Evolutionary conservation across 2,888 invertebrate genomes (phyloP).

Genomic region (Acrocyrtus sp.): DNA sequence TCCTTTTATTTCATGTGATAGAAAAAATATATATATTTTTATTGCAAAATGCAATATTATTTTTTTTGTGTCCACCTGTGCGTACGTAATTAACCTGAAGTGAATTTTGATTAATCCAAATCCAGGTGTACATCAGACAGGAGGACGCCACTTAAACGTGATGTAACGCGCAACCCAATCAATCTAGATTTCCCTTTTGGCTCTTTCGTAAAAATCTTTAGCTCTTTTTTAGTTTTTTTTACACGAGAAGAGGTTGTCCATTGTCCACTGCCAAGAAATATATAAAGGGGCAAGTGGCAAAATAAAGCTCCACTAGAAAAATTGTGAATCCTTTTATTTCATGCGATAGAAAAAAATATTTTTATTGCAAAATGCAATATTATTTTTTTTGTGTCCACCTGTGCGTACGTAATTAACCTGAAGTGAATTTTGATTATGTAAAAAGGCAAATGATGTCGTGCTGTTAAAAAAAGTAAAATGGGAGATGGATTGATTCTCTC

Average conservation of each 20-base stretch:
- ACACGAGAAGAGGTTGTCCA: neutral
- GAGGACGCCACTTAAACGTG: neutral
- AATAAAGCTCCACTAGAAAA: too few species aligned
- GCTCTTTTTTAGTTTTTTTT: neutral
- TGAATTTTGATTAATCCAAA: neutral
- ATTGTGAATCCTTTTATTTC: too few species aligned
- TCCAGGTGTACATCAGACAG: conserved; percentile 10
- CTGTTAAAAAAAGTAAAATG: neutral
- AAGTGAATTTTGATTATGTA: neutral
- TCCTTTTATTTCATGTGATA: too few species aligned
- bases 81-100: neutral
- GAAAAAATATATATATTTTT: too few species aligned
- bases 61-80: neutral
- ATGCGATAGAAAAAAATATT: too few species aligned
- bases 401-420: neutral
- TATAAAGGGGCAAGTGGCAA: too few species aligned
- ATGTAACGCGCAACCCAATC: conserved; percentile 11
- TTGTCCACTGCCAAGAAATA: neutral
- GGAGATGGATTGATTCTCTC: neutral
- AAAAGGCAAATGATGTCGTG: neutral
- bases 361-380: neutral
- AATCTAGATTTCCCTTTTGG: conserved; percentile 6
- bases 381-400: neutral
- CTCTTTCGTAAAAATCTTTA: neutral
- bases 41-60: neutral